phyloP scores from a whole-genome alignment of 1,140 invertebrate genomes.

The Ditylenchus dipsaci region DNA sequence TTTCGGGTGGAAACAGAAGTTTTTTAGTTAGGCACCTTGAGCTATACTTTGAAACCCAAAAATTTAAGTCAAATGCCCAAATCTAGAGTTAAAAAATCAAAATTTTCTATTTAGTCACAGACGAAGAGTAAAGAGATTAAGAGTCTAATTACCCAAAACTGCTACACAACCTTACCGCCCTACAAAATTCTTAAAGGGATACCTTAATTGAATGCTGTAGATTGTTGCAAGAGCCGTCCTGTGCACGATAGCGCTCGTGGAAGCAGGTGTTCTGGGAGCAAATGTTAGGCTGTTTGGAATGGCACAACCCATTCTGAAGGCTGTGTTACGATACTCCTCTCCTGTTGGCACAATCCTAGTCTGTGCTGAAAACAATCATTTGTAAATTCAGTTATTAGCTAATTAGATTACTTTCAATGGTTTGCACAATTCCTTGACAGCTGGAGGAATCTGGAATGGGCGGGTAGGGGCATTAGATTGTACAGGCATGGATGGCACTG shows the following conservation, averaged over 20 bases:
- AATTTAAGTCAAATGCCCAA: too few relatives aligned
- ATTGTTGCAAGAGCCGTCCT: constrained; percentile 46
- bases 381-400: not conserved
- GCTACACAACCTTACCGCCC: not conserved
- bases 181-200: not conserved
- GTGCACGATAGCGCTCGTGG: constrained; percentile 35
- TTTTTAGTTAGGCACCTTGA: too few relatives aligned
- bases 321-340: constrained; percentile 27
- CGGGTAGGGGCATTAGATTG: not conserved
- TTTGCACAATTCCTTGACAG: constrained; percentile 26
- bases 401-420: constrained; percentile 24
- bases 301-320: constrained; percentile 33
- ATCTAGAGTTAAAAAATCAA: too few relatives aligned
- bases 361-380: constrained; percentile 13
- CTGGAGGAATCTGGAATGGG: constrained; percentile 1
- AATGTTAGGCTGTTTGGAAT: constrained; percentile 35
- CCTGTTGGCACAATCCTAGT: constrained; percentile 33
- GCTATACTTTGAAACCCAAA: too few relatives aligned
- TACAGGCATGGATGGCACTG: not conserved
- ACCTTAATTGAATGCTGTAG: constrained; percentile 27
- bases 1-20: too few relatives aligned
- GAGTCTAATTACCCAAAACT: not conserved
- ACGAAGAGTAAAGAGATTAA: too few relatives aligned
- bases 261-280: constrained; percentile 36
- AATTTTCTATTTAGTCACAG: too few relatives aligned